phyloP scores from a whole-genome alignment of 2,113 vertebrate species.

The Antigone vipio region DNA sequence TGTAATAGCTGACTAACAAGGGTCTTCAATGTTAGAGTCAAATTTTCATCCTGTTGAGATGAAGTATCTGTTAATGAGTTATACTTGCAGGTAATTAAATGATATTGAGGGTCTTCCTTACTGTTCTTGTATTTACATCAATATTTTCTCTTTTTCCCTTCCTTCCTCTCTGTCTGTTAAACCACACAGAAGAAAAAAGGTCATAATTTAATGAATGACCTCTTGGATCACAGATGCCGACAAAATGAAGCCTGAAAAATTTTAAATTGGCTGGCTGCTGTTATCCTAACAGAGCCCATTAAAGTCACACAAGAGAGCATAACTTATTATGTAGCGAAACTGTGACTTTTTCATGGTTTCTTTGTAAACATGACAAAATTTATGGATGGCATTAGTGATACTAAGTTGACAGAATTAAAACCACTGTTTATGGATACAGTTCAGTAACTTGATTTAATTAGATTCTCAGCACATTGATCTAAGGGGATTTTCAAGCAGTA shows the following conservation, averaged over 20 bases:
- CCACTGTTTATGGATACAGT: constrained; percentile 54
- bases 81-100: neutral
- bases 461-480: constrained; percentile 22
- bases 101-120: neutral
- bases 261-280: constrained; percentile 49
- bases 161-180: neutral
- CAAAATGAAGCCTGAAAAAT: constrained; percentile 47
- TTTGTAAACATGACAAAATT: constrained; percentile 59
- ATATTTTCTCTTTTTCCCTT: neutral
- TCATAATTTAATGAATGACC: constrained; percentile 48
- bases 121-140: neutral
- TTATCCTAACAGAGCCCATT: constrained; percentile 32
- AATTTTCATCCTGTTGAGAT: neutral
- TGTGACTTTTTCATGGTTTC: constrained; percentile 56
- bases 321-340: constrained; percentile 34
- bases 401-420: constrained; percentile 65
- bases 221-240: constrained; percentile 40
- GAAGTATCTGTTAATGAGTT: neutral
- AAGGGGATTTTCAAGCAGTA: constrained; percentile 18
- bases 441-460: constrained; percentile 67
- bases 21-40: neutral
- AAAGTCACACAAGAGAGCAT: constrained; percentile 30
- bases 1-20: neutral
- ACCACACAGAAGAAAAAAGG: neutral
- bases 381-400: constrained; percentile 53